Conservation (phyloP, 2,797 vertebrate genomes). For the Lepilemur septentrionalis region DNA sequence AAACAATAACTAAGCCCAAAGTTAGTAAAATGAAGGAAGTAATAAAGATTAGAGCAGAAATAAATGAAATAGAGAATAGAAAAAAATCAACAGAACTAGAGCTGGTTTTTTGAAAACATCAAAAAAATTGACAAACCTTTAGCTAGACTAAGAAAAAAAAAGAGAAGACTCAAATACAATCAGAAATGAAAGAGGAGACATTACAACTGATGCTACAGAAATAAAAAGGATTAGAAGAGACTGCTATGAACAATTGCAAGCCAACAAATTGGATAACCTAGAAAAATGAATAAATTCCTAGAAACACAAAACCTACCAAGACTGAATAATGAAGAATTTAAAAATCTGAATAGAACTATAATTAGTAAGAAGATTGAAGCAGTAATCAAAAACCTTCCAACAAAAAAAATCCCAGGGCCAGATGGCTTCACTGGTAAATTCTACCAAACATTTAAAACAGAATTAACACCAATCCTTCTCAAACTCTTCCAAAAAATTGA, state of each 20-base stretch:
- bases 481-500: constrained; percentile 56
- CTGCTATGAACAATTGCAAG: background rate
- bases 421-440: constrained; percentile 54
- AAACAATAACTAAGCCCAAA: background rate
- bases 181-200: background rate
- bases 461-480: constrained; percentile 54
- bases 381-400: constrained; percentile 45
- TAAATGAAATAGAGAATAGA: background rate
- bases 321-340: constrained; percentile 14
- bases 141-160: background rate
- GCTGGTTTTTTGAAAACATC: background rate
- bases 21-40: background rate
- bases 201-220: background rate
- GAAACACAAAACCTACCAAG: background rate
- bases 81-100: background rate
- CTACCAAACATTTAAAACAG: constrained; percentile 54
- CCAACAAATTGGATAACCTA: background rate
- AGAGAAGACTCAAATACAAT: background rate
- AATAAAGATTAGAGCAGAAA: background rate
- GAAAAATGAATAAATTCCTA: background rate
- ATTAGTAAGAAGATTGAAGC: background rate
- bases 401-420: constrained; percentile 48
- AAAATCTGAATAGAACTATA: constrained; percentile 1
- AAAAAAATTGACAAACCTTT: background rate
- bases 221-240: background rate